phyloP scores from a whole-genome alignment of 1,140 invertebrate species.

The Drosophila nannoptera region DNA sequence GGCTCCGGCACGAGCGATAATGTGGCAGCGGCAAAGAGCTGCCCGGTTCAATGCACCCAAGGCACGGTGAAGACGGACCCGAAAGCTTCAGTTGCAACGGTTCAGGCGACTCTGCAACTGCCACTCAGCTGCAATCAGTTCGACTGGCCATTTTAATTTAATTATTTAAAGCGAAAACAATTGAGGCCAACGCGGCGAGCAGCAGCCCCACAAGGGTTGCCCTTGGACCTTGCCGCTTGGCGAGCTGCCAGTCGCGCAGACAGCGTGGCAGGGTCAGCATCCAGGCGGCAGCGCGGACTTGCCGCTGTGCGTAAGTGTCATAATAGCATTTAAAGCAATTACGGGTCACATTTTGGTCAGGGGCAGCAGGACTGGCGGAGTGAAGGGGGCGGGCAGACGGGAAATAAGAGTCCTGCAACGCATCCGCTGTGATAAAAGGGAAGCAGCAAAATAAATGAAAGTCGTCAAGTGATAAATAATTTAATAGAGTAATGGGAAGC shows the following conservation, averaged over 20 bases:
- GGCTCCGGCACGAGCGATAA: conserved; percentile 45
- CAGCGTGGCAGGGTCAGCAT: conserved; percentile 4
- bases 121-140: conserved; percentile 62
- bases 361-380: neutral
- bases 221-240: neutral
- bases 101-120: neutral
- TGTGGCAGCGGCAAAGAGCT: conserved; percentile 22
- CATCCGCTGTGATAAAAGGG: conserved; percentile 64
- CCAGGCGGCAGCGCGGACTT: conserved; percentile 5
- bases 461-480: conserved; percentile 51
- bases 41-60: conserved; percentile 51
- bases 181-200: conserved; percentile 39
- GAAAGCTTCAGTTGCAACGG: conserved; percentile 59
- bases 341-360: conserved; percentile 67
- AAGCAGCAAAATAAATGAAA: conserved; percentile 23
- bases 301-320: conserved; percentile 68
- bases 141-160: conserved; percentile 70
- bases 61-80: conserved; percentile 32
- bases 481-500: conserved; percentile 18
- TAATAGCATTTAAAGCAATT: conserved; percentile 78
- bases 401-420: conserved; percentile 59
- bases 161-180: conserved; percentile 77
- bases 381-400: conserved; percentile 11
- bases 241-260: conserved; percentile 21
- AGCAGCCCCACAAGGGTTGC: neutral